A percentile compares a stretch with the other conserved stretches of the same genome.
Conservation (phyloP, 2,888 invertebrate species). For the Acanthosepion esculentum region DNA sequence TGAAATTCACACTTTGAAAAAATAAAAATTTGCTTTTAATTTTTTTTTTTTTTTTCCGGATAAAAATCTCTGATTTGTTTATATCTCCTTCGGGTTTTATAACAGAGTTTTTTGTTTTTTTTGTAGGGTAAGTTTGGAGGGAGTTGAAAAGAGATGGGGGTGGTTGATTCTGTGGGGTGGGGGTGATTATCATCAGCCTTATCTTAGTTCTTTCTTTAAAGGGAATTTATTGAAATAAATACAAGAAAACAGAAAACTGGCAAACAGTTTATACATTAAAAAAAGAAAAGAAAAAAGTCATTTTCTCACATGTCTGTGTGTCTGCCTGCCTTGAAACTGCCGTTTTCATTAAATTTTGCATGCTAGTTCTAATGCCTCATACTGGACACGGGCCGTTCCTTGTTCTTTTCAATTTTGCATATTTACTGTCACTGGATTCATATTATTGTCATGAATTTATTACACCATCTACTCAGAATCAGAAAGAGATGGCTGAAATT, state of each 20-base stretch:
- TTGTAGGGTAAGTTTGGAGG: neutral
- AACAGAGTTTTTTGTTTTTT: neutral
- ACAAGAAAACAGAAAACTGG: neutral
- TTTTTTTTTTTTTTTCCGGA: constrained; percentile 21
- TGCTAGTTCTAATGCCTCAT: no score
- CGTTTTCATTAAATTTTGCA: no score
- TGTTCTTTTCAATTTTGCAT: no score
- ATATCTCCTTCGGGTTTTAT: neutral
- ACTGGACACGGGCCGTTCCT: no score
- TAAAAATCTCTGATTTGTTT: constrained; percentile 7
- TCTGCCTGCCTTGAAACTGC: no score
- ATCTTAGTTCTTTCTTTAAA: neutral
- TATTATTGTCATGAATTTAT: no score
- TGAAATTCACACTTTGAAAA: neutral
- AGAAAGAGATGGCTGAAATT: no score
- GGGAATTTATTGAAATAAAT: neutral
- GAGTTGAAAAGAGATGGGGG: neutral
- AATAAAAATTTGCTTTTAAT: neutral
- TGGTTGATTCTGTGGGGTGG: neutral
- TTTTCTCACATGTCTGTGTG: no score
- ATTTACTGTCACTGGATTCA: no score
- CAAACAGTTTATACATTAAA: no score
- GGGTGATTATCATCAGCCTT: neutral
- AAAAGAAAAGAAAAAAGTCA: no score
- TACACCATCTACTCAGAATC: no score